Evolutionary conservation across 2,888 invertebrate genomes (phyloP).

Genomic region (Apotomis capreana): DNA sequence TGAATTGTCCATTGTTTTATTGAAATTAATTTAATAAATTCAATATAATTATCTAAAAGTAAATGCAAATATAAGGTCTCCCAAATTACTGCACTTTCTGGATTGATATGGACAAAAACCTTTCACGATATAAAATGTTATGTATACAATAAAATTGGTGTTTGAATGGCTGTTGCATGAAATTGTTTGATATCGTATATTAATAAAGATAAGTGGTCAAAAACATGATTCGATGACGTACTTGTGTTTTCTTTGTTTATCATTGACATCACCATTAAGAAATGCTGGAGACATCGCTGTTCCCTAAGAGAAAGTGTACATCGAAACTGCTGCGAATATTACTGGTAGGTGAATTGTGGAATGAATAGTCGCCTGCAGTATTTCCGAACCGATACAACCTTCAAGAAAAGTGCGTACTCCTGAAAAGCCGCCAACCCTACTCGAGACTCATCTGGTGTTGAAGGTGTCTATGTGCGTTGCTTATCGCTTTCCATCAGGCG

Average conservation of each 20-base stretch:
- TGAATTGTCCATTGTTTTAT: background rate
- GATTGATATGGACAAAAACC: background rate
- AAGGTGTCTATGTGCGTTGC: too few relatives aligned
- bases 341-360: too few relatives aligned
- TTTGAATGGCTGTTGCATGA: slow-evolving; percentile 38
- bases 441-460: too few relatives aligned
- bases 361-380: too few relatives aligned
- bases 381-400: too few relatives aligned
- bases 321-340: too few relatives aligned
- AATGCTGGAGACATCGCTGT: too few relatives aligned
- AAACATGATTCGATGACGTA: slow-evolving; percentile 14
- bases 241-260: background rate
- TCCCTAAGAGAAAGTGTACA: too few relatives aligned
- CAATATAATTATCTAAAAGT: background rate
- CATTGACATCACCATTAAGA: too few relatives aligned
- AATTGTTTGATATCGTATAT: slow-evolving; percentile 39
- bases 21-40: background rate
- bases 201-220: slow-evolving; percentile 38
- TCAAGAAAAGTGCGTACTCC: too few relatives aligned
- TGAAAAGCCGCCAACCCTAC: too few relatives aligned
- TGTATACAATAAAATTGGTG: slow-evolving; percentile 35
- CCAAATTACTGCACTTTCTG: slow-evolving; percentile 8
- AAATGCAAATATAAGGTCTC: background rate
- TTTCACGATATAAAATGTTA: slow-evolving; percentile 11
- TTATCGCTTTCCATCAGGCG: too few relatives aligned